These are phyloP conservation scores for Centruroides sculpturatus DNA, from an alignment of 1,140 invertebrate species.

Conservation along the genomic window DNA sequence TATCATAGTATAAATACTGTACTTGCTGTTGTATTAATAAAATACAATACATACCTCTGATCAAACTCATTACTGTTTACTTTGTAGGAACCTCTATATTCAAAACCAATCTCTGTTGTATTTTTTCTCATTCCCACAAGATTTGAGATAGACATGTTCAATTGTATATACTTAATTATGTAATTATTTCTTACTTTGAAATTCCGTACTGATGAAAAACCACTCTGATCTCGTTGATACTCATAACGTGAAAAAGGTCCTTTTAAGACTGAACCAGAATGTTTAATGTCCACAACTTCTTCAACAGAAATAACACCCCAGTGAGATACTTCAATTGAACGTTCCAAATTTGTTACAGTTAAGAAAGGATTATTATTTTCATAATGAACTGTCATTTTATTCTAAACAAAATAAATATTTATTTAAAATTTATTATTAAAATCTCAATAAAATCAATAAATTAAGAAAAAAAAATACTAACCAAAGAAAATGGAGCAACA, in stretches of 20 bases:
- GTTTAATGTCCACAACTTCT: constrained; percentile 78
- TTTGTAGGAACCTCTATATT: too few species aligned
- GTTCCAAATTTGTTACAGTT: constrained; percentile 67
- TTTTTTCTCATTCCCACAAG: too few species aligned
- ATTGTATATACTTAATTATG: too few species aligned
- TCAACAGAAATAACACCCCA: constrained; percentile 99
- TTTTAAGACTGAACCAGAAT: constrained; percentile 81
- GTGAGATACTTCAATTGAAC: constrained; percentile 90
- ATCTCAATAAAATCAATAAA: not conserved
- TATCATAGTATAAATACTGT: too few species aligned
- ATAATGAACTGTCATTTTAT: constrained; percentile 70
- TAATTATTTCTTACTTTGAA: constrained; percentile 46
- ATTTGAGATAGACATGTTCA: too few species aligned
- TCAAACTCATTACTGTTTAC: too few species aligned
- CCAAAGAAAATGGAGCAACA: constrained; percentile 38
- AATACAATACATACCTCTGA: too few species aligned
- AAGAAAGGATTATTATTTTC: constrained; percentile 87
- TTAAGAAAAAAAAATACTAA: constrained; percentile 21
- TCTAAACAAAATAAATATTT: constrained; percentile 23
- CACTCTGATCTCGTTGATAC: constrained; percentile 76
- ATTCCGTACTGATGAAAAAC: constrained; percentile 71
- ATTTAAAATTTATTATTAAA: constrained; percentile 1
- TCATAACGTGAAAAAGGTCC: constrained; percentile 92
- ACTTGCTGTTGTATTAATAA: too few species aligned
- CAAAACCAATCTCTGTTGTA: too few species aligned